Conservation (phyloP, 2,797 vertebrate genomes). For the Spheniscus humboldti region DNA sequence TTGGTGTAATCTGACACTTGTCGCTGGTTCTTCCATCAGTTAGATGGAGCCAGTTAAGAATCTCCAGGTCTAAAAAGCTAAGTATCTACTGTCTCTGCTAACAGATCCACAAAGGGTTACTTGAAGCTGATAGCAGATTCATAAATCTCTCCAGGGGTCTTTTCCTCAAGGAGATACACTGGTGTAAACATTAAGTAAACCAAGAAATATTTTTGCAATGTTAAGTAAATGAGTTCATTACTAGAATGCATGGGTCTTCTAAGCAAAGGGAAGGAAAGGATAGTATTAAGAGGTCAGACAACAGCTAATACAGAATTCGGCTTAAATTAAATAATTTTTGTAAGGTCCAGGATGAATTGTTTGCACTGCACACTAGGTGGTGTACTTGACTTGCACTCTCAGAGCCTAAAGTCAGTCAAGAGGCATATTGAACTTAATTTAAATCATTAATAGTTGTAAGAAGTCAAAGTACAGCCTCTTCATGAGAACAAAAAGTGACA, state of each 20-base stretch:
- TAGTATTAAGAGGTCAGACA: neutral
- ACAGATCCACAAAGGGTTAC: neutral
- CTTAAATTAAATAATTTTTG: neutral
- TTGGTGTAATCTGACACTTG: neutral
- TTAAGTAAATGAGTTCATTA: neutral
- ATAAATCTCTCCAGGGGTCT: neutral
- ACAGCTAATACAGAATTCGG: neutral
- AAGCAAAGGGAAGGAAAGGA: neutral
- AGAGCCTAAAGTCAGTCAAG: neutral
- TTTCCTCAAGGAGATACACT: neutral
- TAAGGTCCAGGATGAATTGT: neutral
- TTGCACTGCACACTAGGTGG: conserved; percentile 61
- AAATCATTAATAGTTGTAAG: neutral
- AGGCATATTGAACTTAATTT: neutral
- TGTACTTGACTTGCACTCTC: conserved; percentile 51
- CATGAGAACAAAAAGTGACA: neutral
- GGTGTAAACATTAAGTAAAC: neutral
- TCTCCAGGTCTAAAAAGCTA: neutral
- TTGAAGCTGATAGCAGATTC: neutral
- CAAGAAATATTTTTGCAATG: neutral
- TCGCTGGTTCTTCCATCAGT: neutral
- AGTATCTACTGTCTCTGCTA: neutral
- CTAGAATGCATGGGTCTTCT: neutral
- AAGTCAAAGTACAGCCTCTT: neutral
- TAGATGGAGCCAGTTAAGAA: neutral